Base-by-base conservation (phyloP, 1,140 invertebrate genomes). In the Bicyclus anynana region DNA sequence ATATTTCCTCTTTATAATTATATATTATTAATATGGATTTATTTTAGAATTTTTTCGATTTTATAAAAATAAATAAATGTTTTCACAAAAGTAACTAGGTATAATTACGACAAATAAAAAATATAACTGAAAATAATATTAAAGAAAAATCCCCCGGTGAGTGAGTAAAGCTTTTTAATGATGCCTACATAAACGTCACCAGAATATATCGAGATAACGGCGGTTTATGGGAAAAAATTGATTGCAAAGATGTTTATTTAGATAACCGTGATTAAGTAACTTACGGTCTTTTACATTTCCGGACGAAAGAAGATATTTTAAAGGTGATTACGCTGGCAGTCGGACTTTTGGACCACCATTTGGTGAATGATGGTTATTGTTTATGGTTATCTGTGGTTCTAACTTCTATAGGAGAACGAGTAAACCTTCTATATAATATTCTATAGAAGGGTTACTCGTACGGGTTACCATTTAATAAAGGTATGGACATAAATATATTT, bases 201-300 rank as follows among this genome's bases (percentile, higher is more conserved):
- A 20, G 40, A 12, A 44, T 20, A 44, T 44, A 44, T 44, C 7
- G 40, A 44, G 40, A 44, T 44, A 44, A 44, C 40, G 40, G 40
- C 16, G 5, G 4, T 9, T 44, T 20, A 44, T 44, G 40, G 40
- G 9, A 44, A 40, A 44, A 44, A 20, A 44, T 20, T 44, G 37
- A 44, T 44, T 44, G 40, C 40, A 18, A 44, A 44, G 40, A 6
- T 44, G 10, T 44, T 18, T 44, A 44, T 44, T 44, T 44, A 44
- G 16, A 20, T 44, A 44, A 16, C 16, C 9, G 40, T 44, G 18
- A 44, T 44, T 44, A 44, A 14, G 40, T 44, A 44, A 44, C 6
- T 14, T 44, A 17, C 17, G 18, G 40, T 44, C 16, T 20, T 44
- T 44, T 44, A 44, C 10, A 44, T 20, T 20, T 44, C 16, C 18